Conservation (phyloP, 2,113 vertebrate genomes). For the Sander lucioperca region DNA sequence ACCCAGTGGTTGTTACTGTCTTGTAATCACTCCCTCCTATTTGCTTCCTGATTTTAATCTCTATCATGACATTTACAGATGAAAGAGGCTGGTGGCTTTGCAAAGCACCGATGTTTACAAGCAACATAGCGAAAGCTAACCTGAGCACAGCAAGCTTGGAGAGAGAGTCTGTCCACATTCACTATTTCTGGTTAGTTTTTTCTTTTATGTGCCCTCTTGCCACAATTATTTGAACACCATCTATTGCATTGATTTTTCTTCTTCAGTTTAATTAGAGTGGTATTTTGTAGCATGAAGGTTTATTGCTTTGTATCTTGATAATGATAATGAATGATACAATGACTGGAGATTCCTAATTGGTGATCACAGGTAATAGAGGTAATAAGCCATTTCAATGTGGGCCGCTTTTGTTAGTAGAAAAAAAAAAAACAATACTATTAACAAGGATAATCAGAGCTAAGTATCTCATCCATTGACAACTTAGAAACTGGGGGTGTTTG, state of each 20-base stretch:
- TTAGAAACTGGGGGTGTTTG: neutral
- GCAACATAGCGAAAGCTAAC: neutral
- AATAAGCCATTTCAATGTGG: conserved; percentile 50
- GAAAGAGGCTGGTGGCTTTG: neutral
- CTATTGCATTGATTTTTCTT: conserved; percentile 26
- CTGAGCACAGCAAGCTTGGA: neutral
- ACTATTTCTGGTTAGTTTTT: conserved; percentile 24
- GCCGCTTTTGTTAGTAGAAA: conserved; percentile 31
- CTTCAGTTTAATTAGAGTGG: conserved; percentile 34
- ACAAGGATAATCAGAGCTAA: conserved; percentile 49
- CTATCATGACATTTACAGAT: conserved; percentile 31
- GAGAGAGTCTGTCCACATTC: neutral
- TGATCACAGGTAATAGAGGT: conserved; percentile 48
- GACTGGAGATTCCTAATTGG: conserved; percentile 36
- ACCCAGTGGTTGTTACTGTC: neutral
- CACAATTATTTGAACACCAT: conserved; percentile 37
- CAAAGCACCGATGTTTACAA: neutral
- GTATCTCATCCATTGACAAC: conserved; percentile 41
- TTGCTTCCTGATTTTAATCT: conserved; percentile 40
- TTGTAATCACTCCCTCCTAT: neutral
- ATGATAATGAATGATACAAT: conserved; percentile 28
- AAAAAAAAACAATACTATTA: conserved; percentile 37
- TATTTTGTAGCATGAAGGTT: conserved; percentile 26
- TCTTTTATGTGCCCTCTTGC: conserved; percentile 4
- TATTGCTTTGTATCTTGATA: conserved; percentile 24